Evolutionary conservation across 2,797 vertebrate genomes (phyloP).

Genomic region (Neomorphus geoffroyi): DNA sequence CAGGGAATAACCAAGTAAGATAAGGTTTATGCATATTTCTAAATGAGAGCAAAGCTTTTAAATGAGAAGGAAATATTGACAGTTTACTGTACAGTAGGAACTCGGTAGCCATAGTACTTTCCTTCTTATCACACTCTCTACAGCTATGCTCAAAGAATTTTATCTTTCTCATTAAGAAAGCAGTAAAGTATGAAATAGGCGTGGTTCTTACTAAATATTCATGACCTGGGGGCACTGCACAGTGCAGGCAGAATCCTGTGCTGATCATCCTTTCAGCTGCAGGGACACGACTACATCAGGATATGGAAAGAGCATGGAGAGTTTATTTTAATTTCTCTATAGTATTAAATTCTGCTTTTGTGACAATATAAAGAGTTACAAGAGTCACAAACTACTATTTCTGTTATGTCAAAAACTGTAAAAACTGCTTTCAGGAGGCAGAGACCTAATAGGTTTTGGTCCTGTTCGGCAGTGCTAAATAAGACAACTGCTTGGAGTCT

Average conservation of each 20-base stretch:
- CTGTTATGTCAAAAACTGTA: background rate
- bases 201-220: slow-evolving; percentile 26
- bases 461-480: background rate
- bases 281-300: background rate
- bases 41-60: background rate
- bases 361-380: background rate
- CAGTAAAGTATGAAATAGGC: background rate
- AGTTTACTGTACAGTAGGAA: background rate
- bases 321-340: background rate
- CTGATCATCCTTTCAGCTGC: background rate
- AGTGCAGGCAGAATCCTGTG: background rate
- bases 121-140: background rate
- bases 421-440: background rate
- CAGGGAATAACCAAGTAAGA: background rate
- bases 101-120: background rate
- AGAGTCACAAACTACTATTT: background rate
- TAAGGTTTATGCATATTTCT: background rate
- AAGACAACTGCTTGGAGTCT: background rate
- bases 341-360: background rate
- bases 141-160: background rate
- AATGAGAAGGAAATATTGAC: background rate
- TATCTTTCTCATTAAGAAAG: background rate
- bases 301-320: background rate
- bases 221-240: background rate
- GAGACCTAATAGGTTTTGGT: background rate